Conservation (phyloP, 2,888 invertebrate genomes). For the Horisme vitalbata region DNA sequence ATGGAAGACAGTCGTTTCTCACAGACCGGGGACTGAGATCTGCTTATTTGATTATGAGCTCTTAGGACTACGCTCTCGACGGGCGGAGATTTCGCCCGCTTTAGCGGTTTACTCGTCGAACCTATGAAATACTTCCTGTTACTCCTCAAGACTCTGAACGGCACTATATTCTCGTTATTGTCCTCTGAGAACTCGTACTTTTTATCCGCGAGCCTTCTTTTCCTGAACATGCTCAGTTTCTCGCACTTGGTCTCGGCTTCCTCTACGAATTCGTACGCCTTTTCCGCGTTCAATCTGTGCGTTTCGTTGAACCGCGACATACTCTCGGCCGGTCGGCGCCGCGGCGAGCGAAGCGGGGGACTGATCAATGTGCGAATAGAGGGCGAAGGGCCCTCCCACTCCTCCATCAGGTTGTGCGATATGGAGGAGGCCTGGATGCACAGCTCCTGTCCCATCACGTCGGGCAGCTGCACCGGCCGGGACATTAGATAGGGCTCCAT, state of each 20-base stretch:
- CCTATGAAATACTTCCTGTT: conserved; percentile 79
- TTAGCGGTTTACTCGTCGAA: conserved; percentile 56
- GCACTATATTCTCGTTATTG: conserved; percentile 85
- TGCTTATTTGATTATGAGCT: conserved; percentile 73
- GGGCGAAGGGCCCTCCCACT: conserved; percentile 78
- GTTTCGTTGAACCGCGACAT: conserved; percentile 80
- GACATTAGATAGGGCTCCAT: conserved; percentile 76
- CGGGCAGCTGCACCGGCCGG: conserved; percentile 68
- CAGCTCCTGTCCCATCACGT: conserved; percentile 74
- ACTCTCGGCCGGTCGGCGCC: conserved; percentile 74
- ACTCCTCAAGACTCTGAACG: conserved; percentile 84
- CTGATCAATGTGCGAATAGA: conserved; percentile 76
- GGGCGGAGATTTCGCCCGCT: conserved; percentile 69
- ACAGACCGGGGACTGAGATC: conserved; percentile 58
- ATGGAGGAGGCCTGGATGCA: conserved; percentile 75
- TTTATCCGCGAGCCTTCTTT: conserved; percentile 93
- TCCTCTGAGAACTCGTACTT: conserved; percentile 96
- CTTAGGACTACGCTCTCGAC: conserved; percentile 71
- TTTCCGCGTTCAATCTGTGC: conserved; percentile 84
- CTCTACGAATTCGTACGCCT: conserved; percentile 93
- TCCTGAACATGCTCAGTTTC: conserved; percentile 92
- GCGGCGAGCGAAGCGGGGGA: conserved; percentile 72
- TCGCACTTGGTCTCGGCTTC: conserved; percentile 91
- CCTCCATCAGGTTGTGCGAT: conserved; percentile 75
- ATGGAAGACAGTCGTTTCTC: conserved; percentile 57